Evolutionary conservation across 2,888 invertebrate species (phyloP), one percentile per base, ranked within the genome.

Genomic region (Drosophila acutilabella): DNA sequence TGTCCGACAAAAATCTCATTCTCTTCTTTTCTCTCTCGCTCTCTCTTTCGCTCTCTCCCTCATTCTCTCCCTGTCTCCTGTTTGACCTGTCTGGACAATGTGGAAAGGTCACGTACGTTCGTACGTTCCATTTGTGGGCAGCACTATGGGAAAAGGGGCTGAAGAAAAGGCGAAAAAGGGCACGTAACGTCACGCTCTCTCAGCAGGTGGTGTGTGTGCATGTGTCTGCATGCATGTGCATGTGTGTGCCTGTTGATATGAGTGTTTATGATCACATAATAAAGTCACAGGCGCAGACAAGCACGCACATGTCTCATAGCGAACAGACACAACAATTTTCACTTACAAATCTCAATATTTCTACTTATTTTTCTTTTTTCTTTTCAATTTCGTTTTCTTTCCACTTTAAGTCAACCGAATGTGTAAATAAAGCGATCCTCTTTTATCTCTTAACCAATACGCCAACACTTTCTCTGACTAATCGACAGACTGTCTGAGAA

Each of bases 111-210:
- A 72, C 71, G 71, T 71, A 36, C 40, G 38, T 23, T 13, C 48
- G 71, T 60, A 4, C 41, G 30, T 48, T 53, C 38, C 20, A 40
- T 30, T 20, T 56, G 60, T 56, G 18, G 61, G 42, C 23, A 33
- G 41, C 41, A 13, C 48, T 42, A 33, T 8, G 40, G 20, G 13
- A 40, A 53, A 41, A 36, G 47, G 45, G 64, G 53, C 54, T 41
- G 45, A 20, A 45, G 58, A 38, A 36, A 56, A 45, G 44, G 36
- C 50, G 57, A 38, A 36, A 51, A 66, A 58, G 56, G 44, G 56
- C 72, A 75, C 74, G 74, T 71, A 71, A 14, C 50, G 36, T 20
- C 44, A 36, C 41, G 20, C 58, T 42, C 54, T 48, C 72, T 10
- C 72, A 72, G 72, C 73, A 68, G 73, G 73, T 50, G 64, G 41